Conservation (phyloP, 2,888 invertebrate species). For the Leptinotarsa rubiginosa region DNA sequence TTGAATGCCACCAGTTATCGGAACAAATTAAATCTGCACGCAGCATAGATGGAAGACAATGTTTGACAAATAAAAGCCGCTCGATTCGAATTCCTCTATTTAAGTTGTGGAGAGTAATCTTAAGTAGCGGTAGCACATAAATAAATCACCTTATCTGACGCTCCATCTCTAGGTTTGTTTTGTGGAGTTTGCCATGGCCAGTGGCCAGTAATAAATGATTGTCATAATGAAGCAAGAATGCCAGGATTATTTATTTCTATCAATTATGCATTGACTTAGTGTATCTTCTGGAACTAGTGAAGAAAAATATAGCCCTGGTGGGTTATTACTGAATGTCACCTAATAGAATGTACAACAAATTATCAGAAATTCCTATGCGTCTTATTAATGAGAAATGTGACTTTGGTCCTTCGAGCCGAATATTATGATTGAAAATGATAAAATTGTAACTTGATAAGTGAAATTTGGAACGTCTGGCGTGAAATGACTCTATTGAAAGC, state of each 20-base stretch:
- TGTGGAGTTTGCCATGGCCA: not conserved
- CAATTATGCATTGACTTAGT: not conserved
- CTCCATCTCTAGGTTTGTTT: slow-evolving; percentile 5
- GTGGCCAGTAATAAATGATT: not conserved
- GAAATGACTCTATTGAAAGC: too few species aligned
- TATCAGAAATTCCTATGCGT: too few species aligned
- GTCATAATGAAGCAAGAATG: not conserved
- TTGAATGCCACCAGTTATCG: slow-evolving; percentile 10
- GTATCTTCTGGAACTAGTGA: too few species aligned
- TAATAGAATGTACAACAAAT: too few species aligned
- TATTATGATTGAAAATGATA: too few species aligned
- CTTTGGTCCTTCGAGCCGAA: too few species aligned
- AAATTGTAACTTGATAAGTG: too few species aligned
- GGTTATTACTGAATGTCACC: too few species aligned
- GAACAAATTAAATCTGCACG: slow-evolving; percentile 3
- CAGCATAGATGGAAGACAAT: slow-evolving; percentile 2
- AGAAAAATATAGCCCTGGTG: too few species aligned
- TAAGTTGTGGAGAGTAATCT: not conserved
- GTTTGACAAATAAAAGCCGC: slow-evolving; percentile 10
- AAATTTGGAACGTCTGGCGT: too few species aligned
- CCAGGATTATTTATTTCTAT: not conserved
- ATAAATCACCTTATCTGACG: slow-evolving; percentile 12
- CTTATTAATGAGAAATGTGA: too few species aligned
- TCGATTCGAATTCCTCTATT: not conserved
- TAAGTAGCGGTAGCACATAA: slow-evolving; percentile 8